A percentile compares a stretch with the other conserved stretches of the same genome.
Evolutionary conservation across 2,888 invertebrate species (phyloP).

Genomic region (Agrotis segetum): DNA sequence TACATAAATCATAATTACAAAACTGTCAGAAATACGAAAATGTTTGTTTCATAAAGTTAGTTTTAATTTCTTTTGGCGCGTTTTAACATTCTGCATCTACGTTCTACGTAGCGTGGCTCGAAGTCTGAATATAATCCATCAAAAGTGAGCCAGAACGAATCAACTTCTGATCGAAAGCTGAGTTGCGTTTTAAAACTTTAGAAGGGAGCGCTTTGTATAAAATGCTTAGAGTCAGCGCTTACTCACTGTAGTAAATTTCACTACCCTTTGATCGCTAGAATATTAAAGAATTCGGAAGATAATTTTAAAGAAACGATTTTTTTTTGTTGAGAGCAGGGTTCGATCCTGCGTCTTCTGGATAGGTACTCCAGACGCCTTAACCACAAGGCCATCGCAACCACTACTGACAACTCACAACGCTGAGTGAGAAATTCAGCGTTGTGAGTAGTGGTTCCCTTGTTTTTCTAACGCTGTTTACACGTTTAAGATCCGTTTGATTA

Average conservation of each 20-base stretch:
- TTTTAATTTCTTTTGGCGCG: slow-evolving; percentile 50
- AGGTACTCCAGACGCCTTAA: no score
- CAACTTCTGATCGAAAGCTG: slow-evolving; percentile 55
- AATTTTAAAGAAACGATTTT: no score
- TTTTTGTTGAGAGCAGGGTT: no score
- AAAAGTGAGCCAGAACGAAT: slow-evolving; percentile 43
- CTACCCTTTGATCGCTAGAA: background rate
- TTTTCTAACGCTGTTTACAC: no score
- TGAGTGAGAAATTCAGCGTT: no score
- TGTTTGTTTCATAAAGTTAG: slow-evolving; percentile 53
- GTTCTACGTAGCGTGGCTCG: slow-evolving; percentile 32
- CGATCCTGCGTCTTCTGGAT: no score
- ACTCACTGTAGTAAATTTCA: slow-evolving; percentile 60
- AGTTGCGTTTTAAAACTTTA: slow-evolving; percentile 59
- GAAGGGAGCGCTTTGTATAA: slow-evolving; percentile 28
- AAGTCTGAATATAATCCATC: slow-evolving; percentile 58
- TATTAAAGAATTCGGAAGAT: background rate
- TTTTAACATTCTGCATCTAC: slow-evolving; percentile 51
- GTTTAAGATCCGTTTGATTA: background rate
- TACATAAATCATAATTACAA: slow-evolving; percentile 53
- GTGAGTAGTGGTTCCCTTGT: no score
- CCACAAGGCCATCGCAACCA: no score
- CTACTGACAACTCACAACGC: no score
- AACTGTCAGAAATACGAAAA: slow-evolving; percentile 30
- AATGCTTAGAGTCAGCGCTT: slow-evolving; percentile 43